Base-by-base conservation (phyloP, 2,797 vertebrate species). In the Gymnodraco acuticeps region DNA sequence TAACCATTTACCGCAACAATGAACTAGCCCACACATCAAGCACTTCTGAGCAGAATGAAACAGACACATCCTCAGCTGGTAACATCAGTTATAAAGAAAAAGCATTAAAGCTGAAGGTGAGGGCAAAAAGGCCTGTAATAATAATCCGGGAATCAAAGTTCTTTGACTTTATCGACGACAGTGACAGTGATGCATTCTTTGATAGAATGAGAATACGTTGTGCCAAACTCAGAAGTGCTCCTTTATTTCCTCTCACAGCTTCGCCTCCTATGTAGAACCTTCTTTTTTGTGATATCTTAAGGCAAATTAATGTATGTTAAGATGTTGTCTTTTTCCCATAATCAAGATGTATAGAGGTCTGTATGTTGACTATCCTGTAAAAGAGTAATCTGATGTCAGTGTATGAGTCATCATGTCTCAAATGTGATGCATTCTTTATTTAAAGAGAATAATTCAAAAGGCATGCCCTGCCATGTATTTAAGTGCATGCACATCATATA, bases 141-240 rank as follows among this genome's bases (percentile, higher is more conserved):
- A 59, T 3, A 51, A 12, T 5, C 64, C 48, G 1, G n/a, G 75
- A 43, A n/a, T 83, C 63, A 13, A 86, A 15, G 47, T 87, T 95
- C 64, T 95, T 95, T 69, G 75, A 91, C 63, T 95, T 95, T 78
- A 20, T n/a, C 12, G 58, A 48, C 5, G 46, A 81, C 14, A 0
- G 1, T 6, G 84, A 92, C 2, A 71, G 27, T 13, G 74, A 93
- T 9, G 61, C 68, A 0, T 92, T 89, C 71, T 92, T 93, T 66
- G 55, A 71, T 62, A 64, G 31, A 63, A 74, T 87, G 74, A 87
- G 58, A 56, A 73, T 77, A 19, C 89, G 88, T 43, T 48, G 8
- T 14, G 51, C 27, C 3, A 77, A 64, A 74, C 90, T 91, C 27
- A 48, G 7, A 51, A 52, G 56, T 43, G 3, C 23, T 38, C 64